Percentiles rank a stretch among this genome's conserved stretches.
Evolutionary conservation across 2,888 invertebrate genomes (phyloP).

Genomic region (Rhingia rostrata): DNA sequence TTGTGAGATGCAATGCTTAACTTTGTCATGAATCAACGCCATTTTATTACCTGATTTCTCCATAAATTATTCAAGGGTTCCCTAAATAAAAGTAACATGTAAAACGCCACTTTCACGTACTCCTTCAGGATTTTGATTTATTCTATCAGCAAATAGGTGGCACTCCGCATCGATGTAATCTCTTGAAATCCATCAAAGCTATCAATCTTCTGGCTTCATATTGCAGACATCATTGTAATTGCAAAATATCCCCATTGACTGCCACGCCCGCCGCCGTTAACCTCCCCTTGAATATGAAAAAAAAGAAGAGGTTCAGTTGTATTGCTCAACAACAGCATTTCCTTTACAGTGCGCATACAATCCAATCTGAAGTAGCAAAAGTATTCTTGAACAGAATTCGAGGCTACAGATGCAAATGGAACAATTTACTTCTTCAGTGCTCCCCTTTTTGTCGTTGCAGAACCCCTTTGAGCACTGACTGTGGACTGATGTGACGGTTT

Average conservation of each 20-base stretch:
- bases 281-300: conserved; percentile 1
- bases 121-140: too few species aligned
- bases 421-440: conserved; percentile 65
- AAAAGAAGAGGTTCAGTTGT: conserved; percentile 48
- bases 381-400: conserved; percentile 62
- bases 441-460: conserved; percentile 2
- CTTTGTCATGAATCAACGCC: too few species aligned
- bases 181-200: neutral
- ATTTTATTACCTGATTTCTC: too few species aligned
- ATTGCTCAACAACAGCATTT: conserved; percentile 53
- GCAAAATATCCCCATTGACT: conserved; percentile 48
- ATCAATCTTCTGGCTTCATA: neutral
- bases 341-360: conserved; percentile 41
- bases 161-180: neutral
- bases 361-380: conserved; percentile 58
- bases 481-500: neutral
- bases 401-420: conserved; percentile 65
- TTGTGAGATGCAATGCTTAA: too few species aligned
- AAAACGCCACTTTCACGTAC: too few species aligned
- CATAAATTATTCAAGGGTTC: too few species aligned
- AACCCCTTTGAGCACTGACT: conserved; percentile 14
- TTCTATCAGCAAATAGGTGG: too few species aligned
- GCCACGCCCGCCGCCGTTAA: conserved; percentile 4
- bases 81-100: too few species aligned
- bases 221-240: conserved; percentile 43